phyloP scores from a whole-genome alignment of 2,888 invertebrate species.

The Tinea pellionella region DNA sequence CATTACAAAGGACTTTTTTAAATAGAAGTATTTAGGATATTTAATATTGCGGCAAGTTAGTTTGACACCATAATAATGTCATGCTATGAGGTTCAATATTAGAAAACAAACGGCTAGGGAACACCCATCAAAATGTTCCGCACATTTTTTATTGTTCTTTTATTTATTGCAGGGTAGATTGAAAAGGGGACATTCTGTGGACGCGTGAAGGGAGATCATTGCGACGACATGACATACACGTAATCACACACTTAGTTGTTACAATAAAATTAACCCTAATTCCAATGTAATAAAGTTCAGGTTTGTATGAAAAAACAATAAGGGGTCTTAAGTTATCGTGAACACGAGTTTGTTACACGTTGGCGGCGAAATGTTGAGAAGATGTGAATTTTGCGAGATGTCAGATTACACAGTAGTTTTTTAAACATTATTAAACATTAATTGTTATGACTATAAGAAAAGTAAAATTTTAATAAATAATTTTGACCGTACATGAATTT shows the following conservation, averaged over 20 bases:
- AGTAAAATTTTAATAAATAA: too few species aligned
- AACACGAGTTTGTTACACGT: neutral
- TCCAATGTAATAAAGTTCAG: neutral
- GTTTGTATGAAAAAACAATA: neutral
- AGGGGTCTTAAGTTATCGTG: neutral
- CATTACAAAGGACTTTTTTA: too few species aligned
- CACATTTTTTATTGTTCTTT: conserved; percentile 54
- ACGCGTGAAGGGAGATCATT: conserved; percentile 20
- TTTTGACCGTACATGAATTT: too few species aligned
- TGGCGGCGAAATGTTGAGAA: neutral
- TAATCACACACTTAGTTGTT: conserved; percentile 34
- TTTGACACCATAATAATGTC: conserved; percentile 8
- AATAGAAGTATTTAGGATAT: neutral
- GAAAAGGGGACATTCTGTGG: conserved; percentile 55
- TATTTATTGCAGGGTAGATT: conserved; percentile 66
- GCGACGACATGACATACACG: conserved; percentile 15
- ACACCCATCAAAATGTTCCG: conserved; percentile 34
- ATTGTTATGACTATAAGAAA: too few species aligned
- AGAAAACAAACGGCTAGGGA: conserved; percentile 27
- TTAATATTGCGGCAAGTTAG: neutral
- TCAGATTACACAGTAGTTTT: too few species aligned
- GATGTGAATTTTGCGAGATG: neutral
- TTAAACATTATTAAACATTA: too few species aligned
- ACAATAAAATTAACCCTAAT: conserved; percentile 22
- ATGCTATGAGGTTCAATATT: conserved; percentile 15